Base-by-base conservation (phyloP, 1,140 invertebrate genomes). In the Diorhabda carinulata region DNA sequence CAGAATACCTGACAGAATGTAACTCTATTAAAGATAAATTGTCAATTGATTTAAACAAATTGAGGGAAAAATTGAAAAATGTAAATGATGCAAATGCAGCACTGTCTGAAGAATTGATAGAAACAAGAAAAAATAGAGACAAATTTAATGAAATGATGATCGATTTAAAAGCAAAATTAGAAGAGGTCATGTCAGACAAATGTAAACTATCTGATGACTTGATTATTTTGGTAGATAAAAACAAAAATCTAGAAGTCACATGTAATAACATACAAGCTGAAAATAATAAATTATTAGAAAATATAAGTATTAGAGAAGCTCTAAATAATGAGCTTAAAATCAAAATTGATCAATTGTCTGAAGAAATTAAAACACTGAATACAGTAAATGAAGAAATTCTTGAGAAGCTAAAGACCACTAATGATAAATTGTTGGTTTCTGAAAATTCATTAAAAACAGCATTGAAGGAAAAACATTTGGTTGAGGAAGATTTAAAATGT, bases 341-440 rank as follows among this genome's bases (percentile, higher is more conserved):
- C 25, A 25, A 25, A 25, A 25, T 25, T 25, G 25, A 25, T 25
- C 25, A 25, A 25, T 25, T 25, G 25, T 25, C 25, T 56, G n/a
- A 56, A 2, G n/a, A n/a, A 6, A 56, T 56, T 56, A n/a, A 56
- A n/a, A 7, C 52, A 56, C n/a, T 56, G 52, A 56, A n/a, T 7
- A 56, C 6, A 56, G 52, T 7, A n/a, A 56, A 56, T 56, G 52
- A 25, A 25, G 25, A 25, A 25, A 25, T 25, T 25, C 25, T 25
- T 25, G 25, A 70, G 69, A 78, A 81, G 57, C 66, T 70, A 6
- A 75, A 75, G 61, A 73, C 68, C 43, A 72, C 77, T 68, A 75
- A 73, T 68, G 59, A 70, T 8, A 56, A 73, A 4, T 65, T 78
- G 25, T 64, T 64, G 43, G 52, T 41, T 7, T 59, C 69, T 7